Conservation (phyloP, 2,113 vertebrate genomes). For the Phoxinus phoxinus region DNA sequence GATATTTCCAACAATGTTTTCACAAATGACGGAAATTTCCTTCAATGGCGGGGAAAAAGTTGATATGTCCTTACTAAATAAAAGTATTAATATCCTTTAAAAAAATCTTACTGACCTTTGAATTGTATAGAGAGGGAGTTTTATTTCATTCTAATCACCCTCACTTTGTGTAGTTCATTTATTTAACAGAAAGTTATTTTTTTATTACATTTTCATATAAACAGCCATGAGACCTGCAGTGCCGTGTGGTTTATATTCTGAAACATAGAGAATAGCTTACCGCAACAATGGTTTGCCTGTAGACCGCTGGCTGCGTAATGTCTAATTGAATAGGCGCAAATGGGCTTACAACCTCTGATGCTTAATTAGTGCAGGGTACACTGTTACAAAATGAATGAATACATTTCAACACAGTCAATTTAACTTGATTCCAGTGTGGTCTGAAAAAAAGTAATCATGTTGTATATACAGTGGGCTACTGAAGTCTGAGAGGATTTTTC, state of each 20-base stretch:
- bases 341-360: constrained; percentile 65
- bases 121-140: no score
- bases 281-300: constrained; percentile 2
- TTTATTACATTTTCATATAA: constrained; percentile 3
- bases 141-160: no score
- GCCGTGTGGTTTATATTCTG: constrained; percentile 16
- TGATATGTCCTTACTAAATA: no score
- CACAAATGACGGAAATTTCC: no score
- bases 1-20: no score
- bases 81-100: no score
- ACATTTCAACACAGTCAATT: constrained; percentile 59
- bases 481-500: neutral
- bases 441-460: constrained; percentile 11
- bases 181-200: neutral
- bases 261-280: constrained; percentile 36
- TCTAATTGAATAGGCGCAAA: constrained; percentile 73
- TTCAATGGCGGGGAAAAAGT: no score
- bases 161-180: no score
- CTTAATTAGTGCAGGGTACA: constrained; percentile 65
- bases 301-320: constrained; percentile 51
- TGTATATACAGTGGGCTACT: neutral
- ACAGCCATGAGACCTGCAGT: neutral
- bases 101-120: no score
- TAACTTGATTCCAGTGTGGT: constrained; percentile 47
- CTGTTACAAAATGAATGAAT: constrained; percentile 58